Percentiles rank a stretch among this genome's conserved stretches.
These are phyloP conservation scores for Panagrolaimus sp. DNA, from an alignment of 1,140 invertebrate species.

Conservation along the genomic window DNA sequence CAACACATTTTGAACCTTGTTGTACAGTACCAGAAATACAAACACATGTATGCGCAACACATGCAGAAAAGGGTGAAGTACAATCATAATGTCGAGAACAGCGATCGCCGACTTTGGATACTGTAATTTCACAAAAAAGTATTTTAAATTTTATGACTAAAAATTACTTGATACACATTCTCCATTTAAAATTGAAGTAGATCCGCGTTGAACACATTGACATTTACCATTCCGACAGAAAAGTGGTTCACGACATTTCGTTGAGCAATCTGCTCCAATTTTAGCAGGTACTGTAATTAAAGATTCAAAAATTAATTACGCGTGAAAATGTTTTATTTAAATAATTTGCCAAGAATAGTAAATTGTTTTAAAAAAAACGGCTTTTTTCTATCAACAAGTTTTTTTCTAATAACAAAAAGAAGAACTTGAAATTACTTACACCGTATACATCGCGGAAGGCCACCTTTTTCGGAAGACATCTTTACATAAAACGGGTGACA, in stretches of 20 bases:
- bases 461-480: slow-evolving; percentile 37
- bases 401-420: too few relatives aligned
- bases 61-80: slow-evolving; percentile 56
- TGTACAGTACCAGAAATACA: slow-evolving; percentile 57
- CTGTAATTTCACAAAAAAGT: slow-evolving; percentile 27
- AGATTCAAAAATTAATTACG: slow-evolving; percentile 10
- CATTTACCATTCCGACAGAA: slow-evolving; percentile 56
- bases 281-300: slow-evolving; percentile 52
- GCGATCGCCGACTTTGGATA: slow-evolving; percentile 52
- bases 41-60: slow-evolving; percentile 55
- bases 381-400: too few relatives aligned
- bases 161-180: slow-evolving; percentile 52
- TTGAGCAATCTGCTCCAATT: slow-evolving; percentile 47
- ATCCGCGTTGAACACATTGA: slow-evolving; percentile 56
- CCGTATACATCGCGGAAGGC: slow-evolving; percentile 27
- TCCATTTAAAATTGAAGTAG: slow-evolving; percentile 51
- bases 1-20: slow-evolving; percentile 52
- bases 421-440: slow-evolving; percentile 27
- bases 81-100: slow-evolving; percentile 57
- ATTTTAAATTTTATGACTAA: background rate
- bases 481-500: slow-evolving; percentile 54
- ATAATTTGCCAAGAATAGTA: too few relatives aligned
- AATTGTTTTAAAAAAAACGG: too few relatives aligned
- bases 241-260: slow-evolving; percentile 55
- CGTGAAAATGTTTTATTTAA: too few relatives aligned